Evolutionary conservation across 2,888 invertebrate genomes (phyloP).

Genomic region (Drosophila picticornis): DNA sequence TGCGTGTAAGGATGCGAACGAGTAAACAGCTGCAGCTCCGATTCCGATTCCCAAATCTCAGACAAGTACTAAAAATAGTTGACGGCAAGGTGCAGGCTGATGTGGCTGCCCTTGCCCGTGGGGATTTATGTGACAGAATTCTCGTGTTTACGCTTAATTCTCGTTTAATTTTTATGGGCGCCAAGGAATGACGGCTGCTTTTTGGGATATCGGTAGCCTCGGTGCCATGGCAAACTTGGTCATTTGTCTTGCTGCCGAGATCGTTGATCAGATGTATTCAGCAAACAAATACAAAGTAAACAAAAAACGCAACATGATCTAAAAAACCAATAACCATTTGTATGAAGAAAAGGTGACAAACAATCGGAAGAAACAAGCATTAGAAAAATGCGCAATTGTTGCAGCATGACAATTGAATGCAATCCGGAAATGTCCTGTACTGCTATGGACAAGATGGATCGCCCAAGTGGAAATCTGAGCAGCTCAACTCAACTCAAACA

Average conservation of each 20-base stretch:
- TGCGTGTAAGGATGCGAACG: conserved; percentile 39
- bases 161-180: conserved; percentile 82
- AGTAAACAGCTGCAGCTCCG: conserved; percentile 64
- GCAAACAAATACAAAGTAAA: conserved; percentile 46
- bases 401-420: conserved; percentile 67
- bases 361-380: conserved; percentile 63
- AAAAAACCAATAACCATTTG: conserved; percentile 80
- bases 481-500: conserved; percentile 28
- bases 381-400: conserved; percentile 71
- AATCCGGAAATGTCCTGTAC: conserved; percentile 82
- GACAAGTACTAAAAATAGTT: conserved; percentile 73
- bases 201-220: conserved; percentile 11
- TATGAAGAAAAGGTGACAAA: conserved; percentile 54
- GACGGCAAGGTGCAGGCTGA: conserved; percentile 57
- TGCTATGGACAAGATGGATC: conserved; percentile 71
- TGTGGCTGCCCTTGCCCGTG: conserved; percentile 15
- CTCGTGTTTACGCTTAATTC: conserved; percentile 82
- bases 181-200: conserved; percentile 62
- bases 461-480: conserved; percentile 48
- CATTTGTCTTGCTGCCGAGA: conserved; percentile 27
- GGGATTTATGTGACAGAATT: conserved; percentile 82
- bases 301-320: conserved; percentile 80
- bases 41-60: conserved; percentile 18
- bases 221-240: conserved; percentile 4
- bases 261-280: conserved; percentile 21